Evolutionary conservation across 2,797 vertebrate species (phyloP), one percentile per base, ranked within the genome.

Genomic region (Sitta carolinensis): DNA sequence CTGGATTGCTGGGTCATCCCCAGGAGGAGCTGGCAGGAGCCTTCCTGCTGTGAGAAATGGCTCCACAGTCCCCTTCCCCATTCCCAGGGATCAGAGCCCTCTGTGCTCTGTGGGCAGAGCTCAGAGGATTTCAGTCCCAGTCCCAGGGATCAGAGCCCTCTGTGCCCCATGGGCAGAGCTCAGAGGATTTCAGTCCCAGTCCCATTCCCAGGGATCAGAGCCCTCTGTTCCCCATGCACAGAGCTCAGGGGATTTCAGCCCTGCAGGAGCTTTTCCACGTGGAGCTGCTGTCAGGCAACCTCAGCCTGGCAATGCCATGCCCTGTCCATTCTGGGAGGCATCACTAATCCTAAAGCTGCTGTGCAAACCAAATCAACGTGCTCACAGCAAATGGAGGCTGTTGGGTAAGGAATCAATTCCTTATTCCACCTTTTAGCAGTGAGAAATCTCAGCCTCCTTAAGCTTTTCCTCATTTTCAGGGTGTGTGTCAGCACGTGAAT

Each of bases 181-280:
- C n/a, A 48, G 30, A 48, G 54, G 42, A 6, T 42, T 79, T 81
- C 54, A 63, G 26, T 48, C 36, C 57, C 36, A 36, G 36, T 36
- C 36, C 36, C 36, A 36, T 36, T 36, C 36, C 36, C 36, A 34
- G 40, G 40, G 45, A 4, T 15, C 21, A 52, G 66, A 27, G 16
- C 25, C 42, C 32, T 42, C 50, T n/a, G 1, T n/a, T 10, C 30
- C 47, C 5, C 0, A 0, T 11, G 30, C 26, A 27, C 55, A 62
- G 34, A 52, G 75, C 2, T 64, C n/a, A 48, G 30, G 43, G 54
- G 42, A 6, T 42, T 79, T 81, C 54, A 63, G 26, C 43, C 36
- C 57, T 87, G 50, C 29, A 21, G 58, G 17, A 61, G 36, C 55
- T 83, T 83, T 52, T 73, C 51, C 40, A 7, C 3, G 26, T 45